Evolutionary conservation across 2,888 invertebrate genomes (phyloP).

Genomic region (Vanessa cardui): DNA sequence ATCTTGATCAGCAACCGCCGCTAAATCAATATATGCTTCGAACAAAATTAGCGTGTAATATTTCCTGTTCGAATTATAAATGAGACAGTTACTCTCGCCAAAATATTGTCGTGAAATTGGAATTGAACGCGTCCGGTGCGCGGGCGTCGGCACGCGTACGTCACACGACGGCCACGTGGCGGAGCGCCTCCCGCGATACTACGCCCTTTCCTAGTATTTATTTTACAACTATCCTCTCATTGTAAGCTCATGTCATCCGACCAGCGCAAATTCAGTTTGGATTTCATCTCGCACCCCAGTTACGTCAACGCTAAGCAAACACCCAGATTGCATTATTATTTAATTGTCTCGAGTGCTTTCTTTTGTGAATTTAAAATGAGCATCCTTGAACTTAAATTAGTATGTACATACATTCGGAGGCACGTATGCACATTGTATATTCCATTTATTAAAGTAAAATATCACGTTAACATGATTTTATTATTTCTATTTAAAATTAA

Average conservation of each 20-base stretch:
- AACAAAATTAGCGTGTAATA: conserved; percentile 82
- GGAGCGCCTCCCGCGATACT: conserved; percentile 41
- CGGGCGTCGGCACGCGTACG: conserved; percentile 47
- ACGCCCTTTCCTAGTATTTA: conserved; percentile 62
- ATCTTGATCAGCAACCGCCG: conserved; percentile 59
- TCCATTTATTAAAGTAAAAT: background rate
- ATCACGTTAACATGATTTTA: background rate
- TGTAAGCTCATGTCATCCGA: conserved; percentile 71
- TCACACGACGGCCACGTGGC: conserved; percentile 64
- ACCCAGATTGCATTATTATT: conserved; percentile 75
- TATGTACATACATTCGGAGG: conserved; percentile 20
- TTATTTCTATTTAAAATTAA: background rate
- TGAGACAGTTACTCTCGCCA: conserved; percentile 61
- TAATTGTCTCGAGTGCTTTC: conserved; percentile 74
- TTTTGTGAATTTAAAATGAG: conserved; percentile 57
- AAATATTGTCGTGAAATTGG: conserved; percentile 56
- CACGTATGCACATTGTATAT: background rate
- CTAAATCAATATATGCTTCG: conserved; percentile 74
- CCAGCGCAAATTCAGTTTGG: conserved; percentile 70
- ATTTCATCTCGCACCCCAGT: conserved; percentile 69
- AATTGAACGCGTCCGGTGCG: conserved; percentile 41
- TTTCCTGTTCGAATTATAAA: conserved; percentile 78
- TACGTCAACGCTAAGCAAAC: conserved; percentile 64
- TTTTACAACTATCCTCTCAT: conserved; percentile 75
- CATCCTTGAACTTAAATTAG: conserved; percentile 43